Conservation (phyloP, 2,888 invertebrate species). For the Tachystola acroxantha region DNA sequence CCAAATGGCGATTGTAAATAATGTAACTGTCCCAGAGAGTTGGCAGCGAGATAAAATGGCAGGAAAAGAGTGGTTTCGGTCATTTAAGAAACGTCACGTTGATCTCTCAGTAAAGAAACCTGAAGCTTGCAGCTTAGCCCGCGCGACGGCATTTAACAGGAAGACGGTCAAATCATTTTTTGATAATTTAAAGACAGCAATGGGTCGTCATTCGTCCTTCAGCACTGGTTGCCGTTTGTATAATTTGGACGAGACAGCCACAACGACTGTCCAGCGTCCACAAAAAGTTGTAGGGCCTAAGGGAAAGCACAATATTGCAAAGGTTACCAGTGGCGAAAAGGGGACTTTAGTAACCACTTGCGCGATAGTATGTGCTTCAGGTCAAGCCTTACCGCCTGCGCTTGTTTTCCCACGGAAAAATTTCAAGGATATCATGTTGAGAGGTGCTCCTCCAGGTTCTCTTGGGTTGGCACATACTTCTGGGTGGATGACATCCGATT, state of each 20-base stretch:
- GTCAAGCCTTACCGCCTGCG: background rate
- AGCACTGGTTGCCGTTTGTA: background rate
- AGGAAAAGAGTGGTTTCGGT: background rate
- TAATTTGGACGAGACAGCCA: constrained; percentile 3
- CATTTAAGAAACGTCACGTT: background rate
- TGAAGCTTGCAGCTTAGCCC: background rate
- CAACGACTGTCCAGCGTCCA: constrained; percentile 1
- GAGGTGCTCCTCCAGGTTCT: background rate
- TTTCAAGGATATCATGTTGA: background rate
- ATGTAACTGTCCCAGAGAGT: background rate
- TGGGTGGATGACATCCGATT: background rate
- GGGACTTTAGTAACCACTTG: background rate
- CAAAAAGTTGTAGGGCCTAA: constrained; percentile 2
- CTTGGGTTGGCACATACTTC: background rate
- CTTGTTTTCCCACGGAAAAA: background rate
- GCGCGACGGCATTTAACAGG: background rate
- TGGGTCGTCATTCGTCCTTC: background rate
- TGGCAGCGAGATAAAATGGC: background rate
- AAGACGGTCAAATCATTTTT: background rate
- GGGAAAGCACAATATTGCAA: constrained; percentile 1
- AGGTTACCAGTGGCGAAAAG: background rate
- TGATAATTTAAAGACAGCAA: background rate
- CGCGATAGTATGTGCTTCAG: background rate
- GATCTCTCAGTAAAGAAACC: background rate
- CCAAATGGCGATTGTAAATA: background rate